Evolutionary conservation across 2,888 invertebrate species (phyloP).

Genomic region (Acrobasis suavella): DNA sequence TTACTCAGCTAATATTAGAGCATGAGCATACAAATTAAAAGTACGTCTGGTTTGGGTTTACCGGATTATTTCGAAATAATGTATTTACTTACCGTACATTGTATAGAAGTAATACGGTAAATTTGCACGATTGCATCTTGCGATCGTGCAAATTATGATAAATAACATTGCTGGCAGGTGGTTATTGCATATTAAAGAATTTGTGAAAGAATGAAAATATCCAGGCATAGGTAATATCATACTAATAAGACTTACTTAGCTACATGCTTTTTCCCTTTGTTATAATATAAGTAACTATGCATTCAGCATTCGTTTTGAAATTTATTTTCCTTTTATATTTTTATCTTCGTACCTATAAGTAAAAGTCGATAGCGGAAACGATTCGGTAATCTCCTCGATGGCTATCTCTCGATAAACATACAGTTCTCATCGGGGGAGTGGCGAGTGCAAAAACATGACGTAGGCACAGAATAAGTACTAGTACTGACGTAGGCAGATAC

Average conservation of each 20-base stretch:
- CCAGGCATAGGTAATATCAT: background rate
- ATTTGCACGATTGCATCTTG: background rate
- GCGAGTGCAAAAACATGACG: background rate
- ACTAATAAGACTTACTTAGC: background rate
- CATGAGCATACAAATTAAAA: too few species aligned
- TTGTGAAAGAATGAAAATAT: background rate
- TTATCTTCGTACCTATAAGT: background rate
- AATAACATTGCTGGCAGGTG: background rate
- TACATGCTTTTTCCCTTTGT: too few species aligned
- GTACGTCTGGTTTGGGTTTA: too few species aligned
- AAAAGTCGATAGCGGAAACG: background rate
- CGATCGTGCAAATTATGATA: background rate
- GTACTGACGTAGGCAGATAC: too few species aligned
- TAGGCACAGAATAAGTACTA: too few species aligned
- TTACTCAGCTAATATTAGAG: too few species aligned
- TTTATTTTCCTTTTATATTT: background rate
- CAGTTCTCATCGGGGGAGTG: background rate
- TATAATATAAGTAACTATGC: too few species aligned
- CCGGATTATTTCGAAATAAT: background rate
- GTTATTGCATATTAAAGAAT: background rate
- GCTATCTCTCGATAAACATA: background rate
- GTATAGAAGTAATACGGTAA: too few species aligned
- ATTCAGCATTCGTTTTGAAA: background rate
- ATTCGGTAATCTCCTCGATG: background rate
- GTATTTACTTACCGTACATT: background rate